phyloP scores from a whole-genome alignment of 1,140 invertebrate species.

The Antheraea mylitta region DNA sequence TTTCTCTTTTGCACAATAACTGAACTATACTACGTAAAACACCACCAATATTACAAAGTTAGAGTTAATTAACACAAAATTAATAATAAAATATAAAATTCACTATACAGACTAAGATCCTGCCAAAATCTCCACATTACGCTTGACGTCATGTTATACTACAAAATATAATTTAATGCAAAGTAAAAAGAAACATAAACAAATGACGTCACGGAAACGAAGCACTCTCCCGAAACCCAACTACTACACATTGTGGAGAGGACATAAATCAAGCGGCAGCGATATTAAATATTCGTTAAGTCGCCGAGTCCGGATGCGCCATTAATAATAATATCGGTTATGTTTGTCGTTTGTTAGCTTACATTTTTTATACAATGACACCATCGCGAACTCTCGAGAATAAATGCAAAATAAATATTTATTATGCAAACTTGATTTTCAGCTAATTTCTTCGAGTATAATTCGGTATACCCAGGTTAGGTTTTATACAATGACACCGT shows the following conservation, averaged over 20 bases:
- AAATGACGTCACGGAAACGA: not conserved
- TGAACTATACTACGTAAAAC: no score
- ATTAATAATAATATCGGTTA: slow-evolving; percentile 52
- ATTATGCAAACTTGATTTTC: no score
- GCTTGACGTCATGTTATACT: no score
- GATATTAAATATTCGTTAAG: slow-evolving; percentile 59
- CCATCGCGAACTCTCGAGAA: not conserved
- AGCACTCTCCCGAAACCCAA: slow-evolving; percentile 23
- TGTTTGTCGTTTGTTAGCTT: slow-evolving; percentile 22
- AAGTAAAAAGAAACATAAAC: not conserved
- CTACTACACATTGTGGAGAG: slow-evolving; percentile 36
- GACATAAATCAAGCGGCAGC: slow-evolving; percentile 37
- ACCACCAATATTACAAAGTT: no score
- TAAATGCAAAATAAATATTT: no score
- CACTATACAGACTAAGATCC: no score
- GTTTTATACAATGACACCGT: slow-evolving; percentile 10
- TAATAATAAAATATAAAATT: no score
- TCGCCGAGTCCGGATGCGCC: slow-evolving; percentile 32
- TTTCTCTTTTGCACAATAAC: no score
- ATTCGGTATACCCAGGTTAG: no score
- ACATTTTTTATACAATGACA: slow-evolving; percentile 6
- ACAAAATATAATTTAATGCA: not conserved
- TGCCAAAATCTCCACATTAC: no score
- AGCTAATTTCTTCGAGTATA: no score
- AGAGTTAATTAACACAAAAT: no score